Conservation (phyloP, 2,113 vertebrate genomes). For the Pteruthius melanotis region DNA sequence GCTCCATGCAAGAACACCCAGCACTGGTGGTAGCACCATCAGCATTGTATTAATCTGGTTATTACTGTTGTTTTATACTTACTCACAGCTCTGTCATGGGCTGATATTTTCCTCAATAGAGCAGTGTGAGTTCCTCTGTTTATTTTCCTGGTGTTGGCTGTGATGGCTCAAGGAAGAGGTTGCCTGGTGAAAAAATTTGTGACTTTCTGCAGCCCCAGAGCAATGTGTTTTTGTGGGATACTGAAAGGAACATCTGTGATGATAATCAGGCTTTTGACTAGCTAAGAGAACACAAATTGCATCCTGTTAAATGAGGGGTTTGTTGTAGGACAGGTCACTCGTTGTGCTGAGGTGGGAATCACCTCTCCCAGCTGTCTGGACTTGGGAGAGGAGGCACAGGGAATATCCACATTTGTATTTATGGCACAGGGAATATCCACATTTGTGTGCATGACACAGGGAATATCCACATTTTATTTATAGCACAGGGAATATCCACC, state of each 20-base stretch:
- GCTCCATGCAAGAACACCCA: fast-evolving
- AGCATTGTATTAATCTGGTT: neutral
- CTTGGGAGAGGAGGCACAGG: neutral
- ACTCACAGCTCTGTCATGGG: neutral
- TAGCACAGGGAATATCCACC: neutral
- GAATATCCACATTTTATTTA: neutral
- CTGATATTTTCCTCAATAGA: neutral
- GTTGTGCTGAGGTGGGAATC: neutral
- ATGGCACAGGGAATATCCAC: too few species aligned
- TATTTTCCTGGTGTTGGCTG: neutral
- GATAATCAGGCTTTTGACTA: neutral
- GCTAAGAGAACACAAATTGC: neutral
- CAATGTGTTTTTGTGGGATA: neutral
- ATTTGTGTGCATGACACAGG: neutral
- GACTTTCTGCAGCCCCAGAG: neutral
- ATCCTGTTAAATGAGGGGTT: neutral
- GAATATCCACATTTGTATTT: neutral
- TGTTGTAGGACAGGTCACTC: neutral
- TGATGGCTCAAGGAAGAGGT: neutral
- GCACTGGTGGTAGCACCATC: neutral
- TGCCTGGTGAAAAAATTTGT: neutral
- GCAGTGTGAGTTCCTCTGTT: neutral
- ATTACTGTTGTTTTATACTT: neutral
- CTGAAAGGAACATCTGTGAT: neutral
- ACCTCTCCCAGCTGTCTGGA: neutral